Conservation (phyloP, 2,888 invertebrate genomes). For the Itoplectis maculator region DNA sequence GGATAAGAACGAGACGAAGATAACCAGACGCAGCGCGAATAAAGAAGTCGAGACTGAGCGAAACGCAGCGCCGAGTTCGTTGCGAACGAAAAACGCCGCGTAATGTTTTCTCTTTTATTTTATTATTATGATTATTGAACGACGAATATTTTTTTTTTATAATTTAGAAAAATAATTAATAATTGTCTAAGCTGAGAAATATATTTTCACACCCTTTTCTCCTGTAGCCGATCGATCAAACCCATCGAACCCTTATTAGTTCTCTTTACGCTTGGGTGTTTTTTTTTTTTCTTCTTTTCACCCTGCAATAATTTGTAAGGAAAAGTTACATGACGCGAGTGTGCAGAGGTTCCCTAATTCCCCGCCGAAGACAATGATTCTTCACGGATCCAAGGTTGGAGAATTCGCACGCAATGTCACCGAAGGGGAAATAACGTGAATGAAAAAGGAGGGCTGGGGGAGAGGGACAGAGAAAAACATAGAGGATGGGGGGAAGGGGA, state of each 20-base stretch:
- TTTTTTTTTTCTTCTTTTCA: background rate
- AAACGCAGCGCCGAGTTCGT: background rate
- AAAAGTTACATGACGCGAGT: background rate
- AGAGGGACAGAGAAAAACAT: too few species aligned
- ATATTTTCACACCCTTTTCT: slow-evolving; percentile 12
- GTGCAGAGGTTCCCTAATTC: slow-evolving; percentile 41
- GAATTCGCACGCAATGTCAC: slow-evolving; percentile 38
- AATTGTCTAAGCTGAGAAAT: too few species aligned
- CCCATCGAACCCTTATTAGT: slow-evolving; percentile 36
- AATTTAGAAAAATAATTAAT: too few species aligned
- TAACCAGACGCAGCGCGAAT: slow-evolving; percentile 26
- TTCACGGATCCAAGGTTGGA: slow-evolving; percentile 19
- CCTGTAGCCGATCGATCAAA: slow-evolving; percentile 27
- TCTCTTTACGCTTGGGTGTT: slow-evolving; percentile 21
- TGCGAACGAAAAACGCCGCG: background rate
- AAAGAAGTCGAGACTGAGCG: background rate
- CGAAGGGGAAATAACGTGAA: background rate
- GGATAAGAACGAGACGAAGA: slow-evolving; percentile 15
- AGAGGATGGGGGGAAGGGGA: background rate
- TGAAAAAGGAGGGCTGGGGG: background rate
- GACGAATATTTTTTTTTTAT: background rate
- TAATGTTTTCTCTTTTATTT: background rate
- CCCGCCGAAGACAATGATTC: slow-evolving; percentile 36
- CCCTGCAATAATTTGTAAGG: background rate
- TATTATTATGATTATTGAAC: background rate